Conservation (phyloP, 2,888 invertebrate species). For the Plebejus melissa region DNA sequence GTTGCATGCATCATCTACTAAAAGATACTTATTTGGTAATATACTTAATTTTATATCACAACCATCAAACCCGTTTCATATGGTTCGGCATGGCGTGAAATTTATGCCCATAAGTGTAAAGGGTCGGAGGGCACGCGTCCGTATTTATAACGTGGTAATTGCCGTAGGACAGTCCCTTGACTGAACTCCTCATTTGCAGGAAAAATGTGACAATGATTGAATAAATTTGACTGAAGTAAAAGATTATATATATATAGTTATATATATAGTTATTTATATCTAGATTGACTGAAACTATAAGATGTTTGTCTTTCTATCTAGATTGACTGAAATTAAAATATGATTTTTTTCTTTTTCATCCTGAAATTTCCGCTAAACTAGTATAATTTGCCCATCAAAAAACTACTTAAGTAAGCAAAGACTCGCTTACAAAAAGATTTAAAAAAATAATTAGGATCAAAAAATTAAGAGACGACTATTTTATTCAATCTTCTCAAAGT, state of each 20-base stretch:
- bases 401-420: no score
- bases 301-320: no score
- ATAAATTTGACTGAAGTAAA: background rate
- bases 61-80: conserved; percentile 3
- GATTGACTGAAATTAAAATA: no score
- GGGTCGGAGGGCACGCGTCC: conserved; percentile 6
- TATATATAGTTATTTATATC: no score
- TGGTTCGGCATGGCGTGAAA: background rate
- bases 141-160: conserved; percentile 15
- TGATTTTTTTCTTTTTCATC: no score
- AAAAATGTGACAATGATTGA: background rate
- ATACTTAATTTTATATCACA: background rate
- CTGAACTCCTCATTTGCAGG: background rate
- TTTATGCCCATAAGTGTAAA: conserved; percentile 9
- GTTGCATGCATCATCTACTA: background rate
- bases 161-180: background rate
- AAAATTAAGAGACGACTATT: background rate
- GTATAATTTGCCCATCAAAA: no score
- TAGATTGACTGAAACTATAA: no score
- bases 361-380: no score
- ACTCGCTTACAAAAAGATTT: background rate
- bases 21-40: background rate
- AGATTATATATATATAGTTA: no score
- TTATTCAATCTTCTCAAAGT: conserved; percentile 9
- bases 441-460: background rate